Evolutionary conservation across 2,888 invertebrate species (phyloP).

Genomic region (Cheilosia impressa): DNA sequence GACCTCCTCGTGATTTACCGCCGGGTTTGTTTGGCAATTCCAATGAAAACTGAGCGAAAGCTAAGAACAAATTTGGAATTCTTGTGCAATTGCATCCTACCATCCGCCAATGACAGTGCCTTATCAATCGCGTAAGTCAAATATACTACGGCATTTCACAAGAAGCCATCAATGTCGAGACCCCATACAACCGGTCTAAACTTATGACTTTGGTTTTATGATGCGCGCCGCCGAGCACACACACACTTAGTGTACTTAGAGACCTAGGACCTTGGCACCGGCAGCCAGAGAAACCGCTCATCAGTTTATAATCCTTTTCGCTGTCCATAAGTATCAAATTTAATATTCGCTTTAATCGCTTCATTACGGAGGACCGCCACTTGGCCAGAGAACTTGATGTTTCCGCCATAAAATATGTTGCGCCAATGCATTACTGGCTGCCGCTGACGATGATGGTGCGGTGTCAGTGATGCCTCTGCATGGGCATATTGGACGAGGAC

Average conservation of each 20-base stretch:
- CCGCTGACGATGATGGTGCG: constrained; percentile 28
- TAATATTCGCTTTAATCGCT: constrained; percentile 74
- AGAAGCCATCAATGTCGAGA: constrained; percentile 60
- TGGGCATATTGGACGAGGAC: constrained; percentile 30
- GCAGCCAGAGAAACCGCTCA: constrained; percentile 46
- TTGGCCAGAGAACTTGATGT: constrained; percentile 70
- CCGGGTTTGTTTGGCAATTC: constrained; percentile 34
- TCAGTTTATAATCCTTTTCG: constrained; percentile 71
- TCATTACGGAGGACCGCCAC: constrained; percentile 68
- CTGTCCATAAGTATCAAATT: constrained; percentile 75
- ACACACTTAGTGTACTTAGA: constrained; percentile 19
- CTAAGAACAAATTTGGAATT: not conserved
- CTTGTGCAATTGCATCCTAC: too few relatives aligned
- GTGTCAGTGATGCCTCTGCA: constrained; percentile 53
- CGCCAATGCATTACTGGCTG: constrained; percentile 68
- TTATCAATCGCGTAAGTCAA: constrained; percentile 50
- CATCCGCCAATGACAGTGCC: not conserved
- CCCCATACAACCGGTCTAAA: constrained; percentile 51
- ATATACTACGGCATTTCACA: constrained; percentile 44
- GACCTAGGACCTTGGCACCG: constrained; percentile 14
- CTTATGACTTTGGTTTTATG: constrained; percentile 68
- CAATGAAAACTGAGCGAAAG: constrained; percentile 22
- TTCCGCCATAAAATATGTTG: constrained; percentile 69
- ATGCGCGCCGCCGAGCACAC: constrained; percentile 47
- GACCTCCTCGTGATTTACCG: constrained; percentile 34